Conservation (phyloP, 2,797 vertebrate species). For the Protosalanx chinensis region DNA sequence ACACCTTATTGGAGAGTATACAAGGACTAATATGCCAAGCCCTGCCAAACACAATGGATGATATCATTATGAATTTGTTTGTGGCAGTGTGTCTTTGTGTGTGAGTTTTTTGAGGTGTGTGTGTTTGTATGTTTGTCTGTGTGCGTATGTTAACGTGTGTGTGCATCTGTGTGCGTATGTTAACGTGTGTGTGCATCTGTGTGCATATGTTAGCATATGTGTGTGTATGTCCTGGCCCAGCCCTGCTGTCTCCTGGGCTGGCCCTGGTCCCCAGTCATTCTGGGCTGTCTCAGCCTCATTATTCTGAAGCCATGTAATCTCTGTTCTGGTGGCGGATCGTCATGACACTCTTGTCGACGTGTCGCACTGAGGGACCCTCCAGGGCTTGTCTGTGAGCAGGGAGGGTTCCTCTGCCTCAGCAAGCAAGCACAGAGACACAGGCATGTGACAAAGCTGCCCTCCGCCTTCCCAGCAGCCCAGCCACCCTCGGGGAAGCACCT, state of each 20-base stretch:
- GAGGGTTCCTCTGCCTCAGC: constrained; percentile 47
- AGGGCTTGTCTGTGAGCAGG: constrained; percentile 46
- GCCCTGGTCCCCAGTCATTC: constrained; percentile 58
- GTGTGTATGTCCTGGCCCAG: not conserved
- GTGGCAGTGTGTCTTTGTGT: not conserved
- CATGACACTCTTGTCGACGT: constrained; percentile 67
- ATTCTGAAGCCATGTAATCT: constrained; percentile 66
- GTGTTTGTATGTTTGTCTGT: too few relatives aligned
- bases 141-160: too few relatives aligned
- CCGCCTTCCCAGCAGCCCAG: constrained; percentile 30
- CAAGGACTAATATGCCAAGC: not conserved
- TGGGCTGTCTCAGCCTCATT: constrained; percentile 72
- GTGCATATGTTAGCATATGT: not conserved
- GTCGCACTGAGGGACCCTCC: constrained; percentile 62
- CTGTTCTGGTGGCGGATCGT: constrained; percentile 66
- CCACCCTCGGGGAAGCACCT: constrained; percentile 57
- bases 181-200: not conserved
- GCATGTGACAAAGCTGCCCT: too few relatives aligned
- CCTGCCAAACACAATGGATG: not conserved
- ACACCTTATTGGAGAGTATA: constrained; percentile 35
- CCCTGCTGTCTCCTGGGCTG: constrained; percentile 36
- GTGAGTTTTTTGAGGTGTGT: not conserved
- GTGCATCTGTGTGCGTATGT: too few relatives aligned
- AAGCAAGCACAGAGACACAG: constrained; percentile 39
- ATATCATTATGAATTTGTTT: not conserved